Percentiles rank a stretch among this genome's conserved stretches.
phyloP scores from a whole-genome alignment of 2,113 vertebrate species.

The Alethe castanea region DNA sequence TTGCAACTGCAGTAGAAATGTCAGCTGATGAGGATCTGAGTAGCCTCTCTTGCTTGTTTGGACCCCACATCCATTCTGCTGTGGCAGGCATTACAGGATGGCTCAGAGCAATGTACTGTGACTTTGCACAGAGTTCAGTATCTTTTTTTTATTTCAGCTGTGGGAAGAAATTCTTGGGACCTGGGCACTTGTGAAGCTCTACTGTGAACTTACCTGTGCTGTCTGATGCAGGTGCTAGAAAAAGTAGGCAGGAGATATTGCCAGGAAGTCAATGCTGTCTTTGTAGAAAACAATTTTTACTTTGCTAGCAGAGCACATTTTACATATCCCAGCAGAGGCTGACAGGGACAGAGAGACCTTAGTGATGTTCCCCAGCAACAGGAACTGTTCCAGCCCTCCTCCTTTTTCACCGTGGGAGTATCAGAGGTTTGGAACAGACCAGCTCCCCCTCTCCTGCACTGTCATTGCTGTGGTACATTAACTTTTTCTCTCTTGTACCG shows the following conservation, averaged over 20 bases:
- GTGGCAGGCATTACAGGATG: not conserved
- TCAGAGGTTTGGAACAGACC: not conserved
- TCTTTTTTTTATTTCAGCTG: not conserved
- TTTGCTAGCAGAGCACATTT: not conserved
- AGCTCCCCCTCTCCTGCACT: not conserved
- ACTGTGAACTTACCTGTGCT: not conserved
- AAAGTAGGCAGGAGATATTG: not conserved
- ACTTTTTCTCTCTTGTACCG: not conserved
- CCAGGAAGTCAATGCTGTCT: not conserved
- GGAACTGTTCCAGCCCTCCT: not conserved
- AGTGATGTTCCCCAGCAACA: not conserved
- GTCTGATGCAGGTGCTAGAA: not conserved
- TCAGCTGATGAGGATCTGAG: not conserved
- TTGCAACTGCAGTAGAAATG: not conserved
- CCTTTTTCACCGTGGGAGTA: not conserved
- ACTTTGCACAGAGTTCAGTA: not conserved
- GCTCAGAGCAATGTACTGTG: accelerated
- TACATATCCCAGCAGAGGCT: not conserved
- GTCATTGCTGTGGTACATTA: not conserved
- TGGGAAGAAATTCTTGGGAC: not conserved
- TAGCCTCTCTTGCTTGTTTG: not conserved
- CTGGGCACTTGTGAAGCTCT: not conserved
- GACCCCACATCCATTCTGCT: accelerated
- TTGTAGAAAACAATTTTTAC: not conserved
- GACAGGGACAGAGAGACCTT: not conserved